These are phyloP conservation scores for Peromyscus maniculatus DNA, from an alignment of 2,113 vertebrate species.

Conservation along the genomic window DNA sequence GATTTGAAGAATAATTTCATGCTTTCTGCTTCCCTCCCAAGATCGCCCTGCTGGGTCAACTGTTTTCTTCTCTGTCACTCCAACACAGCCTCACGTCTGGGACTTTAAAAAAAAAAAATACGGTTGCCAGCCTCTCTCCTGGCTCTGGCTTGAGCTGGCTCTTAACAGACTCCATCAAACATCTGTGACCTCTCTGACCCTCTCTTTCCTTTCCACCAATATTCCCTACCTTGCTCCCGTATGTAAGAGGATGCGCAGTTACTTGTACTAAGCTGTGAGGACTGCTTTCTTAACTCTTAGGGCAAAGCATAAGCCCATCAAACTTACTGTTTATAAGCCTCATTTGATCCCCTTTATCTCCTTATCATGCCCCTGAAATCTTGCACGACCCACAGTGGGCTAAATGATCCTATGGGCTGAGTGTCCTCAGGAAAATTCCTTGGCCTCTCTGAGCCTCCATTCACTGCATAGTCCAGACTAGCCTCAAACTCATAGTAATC, in stretches of 20 bases:
- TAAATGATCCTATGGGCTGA: neutral
- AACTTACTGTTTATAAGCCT: neutral
- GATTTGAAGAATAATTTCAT: slow-evolving; percentile 68
- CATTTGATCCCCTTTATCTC: neutral
- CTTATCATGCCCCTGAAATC: neutral
- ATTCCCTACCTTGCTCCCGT: neutral
- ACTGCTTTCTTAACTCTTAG: slow-evolving; percentile 18
- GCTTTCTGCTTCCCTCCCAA: slow-evolving; percentile 25
- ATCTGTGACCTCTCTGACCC: neutral
- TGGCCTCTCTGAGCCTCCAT: neutral
- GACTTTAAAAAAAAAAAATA: neutral
- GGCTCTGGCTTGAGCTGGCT: neutral
- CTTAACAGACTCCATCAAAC: neutral
- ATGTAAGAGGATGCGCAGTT: neutral
- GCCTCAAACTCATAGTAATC: neutral
- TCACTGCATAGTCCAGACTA: neutral
- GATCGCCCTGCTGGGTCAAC: slow-evolving; percentile 20
- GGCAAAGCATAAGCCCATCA: neutral
- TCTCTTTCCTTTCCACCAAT: neutral
- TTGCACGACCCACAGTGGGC: neutral
- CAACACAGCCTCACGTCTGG: neutral
- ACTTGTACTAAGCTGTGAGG: slow-evolving; percentile 12
- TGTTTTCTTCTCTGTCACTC: slow-evolving; percentile 10
- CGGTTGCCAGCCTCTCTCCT: neutral
- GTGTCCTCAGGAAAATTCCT: neutral